Evolutionary conservation across 1,140 invertebrate genomes (phyloP).

Genomic region (Drosophila arizonae): DNA sequence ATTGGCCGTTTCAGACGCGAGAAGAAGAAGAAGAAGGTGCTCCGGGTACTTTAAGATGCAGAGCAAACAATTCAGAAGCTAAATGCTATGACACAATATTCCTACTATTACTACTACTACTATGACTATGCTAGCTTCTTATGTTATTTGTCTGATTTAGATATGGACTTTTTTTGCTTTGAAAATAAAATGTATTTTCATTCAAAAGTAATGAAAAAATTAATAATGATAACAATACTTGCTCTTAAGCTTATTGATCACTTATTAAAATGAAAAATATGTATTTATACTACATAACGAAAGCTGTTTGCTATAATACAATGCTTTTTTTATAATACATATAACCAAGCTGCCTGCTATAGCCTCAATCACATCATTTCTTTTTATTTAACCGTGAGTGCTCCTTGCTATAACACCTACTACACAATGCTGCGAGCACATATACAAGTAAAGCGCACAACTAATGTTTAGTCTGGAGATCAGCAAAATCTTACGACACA

Average conservation of each 20-base stretch:
- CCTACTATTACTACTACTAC: too few relatives aligned
- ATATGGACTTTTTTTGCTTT: too few relatives aligned
- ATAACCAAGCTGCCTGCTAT: too few relatives aligned
- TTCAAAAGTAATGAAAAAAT: background rate
- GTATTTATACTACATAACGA: background rate
- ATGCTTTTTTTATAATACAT: too few relatives aligned
- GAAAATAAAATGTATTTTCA: background rate
- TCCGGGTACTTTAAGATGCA: too few relatives aligned
- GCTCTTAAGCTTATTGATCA: background rate
- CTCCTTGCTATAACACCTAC: background rate
- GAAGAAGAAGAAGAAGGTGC: background rate
- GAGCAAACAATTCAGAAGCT: background rate
- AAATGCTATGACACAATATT: background rate
- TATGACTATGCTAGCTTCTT: too few relatives aligned
- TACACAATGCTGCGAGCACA: background rate
- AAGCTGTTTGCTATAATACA: background rate
- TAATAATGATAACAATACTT: background rate
- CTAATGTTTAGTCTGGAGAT: background rate
- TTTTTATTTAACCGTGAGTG: too few relatives aligned
- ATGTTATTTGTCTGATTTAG: too few relatives aligned
- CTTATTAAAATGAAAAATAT: too few relatives aligned
- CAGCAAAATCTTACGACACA: background rate
- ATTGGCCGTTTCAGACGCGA: slow-evolving; percentile 44
- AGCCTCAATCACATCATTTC: too few relatives aligned
- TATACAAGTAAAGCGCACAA: too few relatives aligned